These are phyloP conservation scores for Cephus pygmeus DNA, from an alignment of 2,888 invertebrate genomes.

Conservation along the genomic window DNA sequence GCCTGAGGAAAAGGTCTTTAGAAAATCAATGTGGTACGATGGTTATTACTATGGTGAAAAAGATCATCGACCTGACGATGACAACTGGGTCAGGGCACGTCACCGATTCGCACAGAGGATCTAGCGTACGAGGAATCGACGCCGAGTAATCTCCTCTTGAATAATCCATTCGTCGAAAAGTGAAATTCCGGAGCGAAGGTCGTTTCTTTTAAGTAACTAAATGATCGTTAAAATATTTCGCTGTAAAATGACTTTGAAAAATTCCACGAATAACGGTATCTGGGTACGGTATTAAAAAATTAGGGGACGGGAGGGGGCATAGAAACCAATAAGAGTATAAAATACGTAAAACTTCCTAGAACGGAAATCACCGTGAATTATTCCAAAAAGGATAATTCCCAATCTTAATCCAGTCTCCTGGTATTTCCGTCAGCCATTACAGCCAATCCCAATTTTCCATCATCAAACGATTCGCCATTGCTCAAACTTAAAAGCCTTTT, in stretches of 20 bases:
- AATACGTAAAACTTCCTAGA: not conserved
- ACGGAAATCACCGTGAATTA: not conserved
- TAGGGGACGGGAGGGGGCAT: rapidly evolving
- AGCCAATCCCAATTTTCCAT: not conserved
- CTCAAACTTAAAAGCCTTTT: not conserved
- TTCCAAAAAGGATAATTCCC: not conserved
- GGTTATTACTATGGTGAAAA: conserved; percentile 53
- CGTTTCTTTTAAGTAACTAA: not conserved
- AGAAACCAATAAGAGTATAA: not conserved
- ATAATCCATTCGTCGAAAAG: conserved; percentile 45
- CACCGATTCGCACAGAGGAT: conserved; percentile 64
- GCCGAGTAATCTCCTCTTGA: not conserved
- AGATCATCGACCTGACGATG: conserved; percentile 62
- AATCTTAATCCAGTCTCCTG: not conserved
- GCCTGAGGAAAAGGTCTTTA: conserved; percentile 7
- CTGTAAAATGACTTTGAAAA: not conserved
- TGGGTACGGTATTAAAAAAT: not conserved
- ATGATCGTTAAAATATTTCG: not conserved
- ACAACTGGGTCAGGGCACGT: conserved; percentile 66
- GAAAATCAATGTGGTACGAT: conserved; percentile 51
- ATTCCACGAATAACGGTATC: not conserved
- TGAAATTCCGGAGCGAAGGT: conserved; percentile 43
- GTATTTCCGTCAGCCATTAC: not conserved
- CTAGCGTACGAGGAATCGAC: conserved; percentile 36
- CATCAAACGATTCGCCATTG: not conserved